Conservation (phyloP, 2,113 vertebrate genomes). For the Notothenia rossii region DNA sequence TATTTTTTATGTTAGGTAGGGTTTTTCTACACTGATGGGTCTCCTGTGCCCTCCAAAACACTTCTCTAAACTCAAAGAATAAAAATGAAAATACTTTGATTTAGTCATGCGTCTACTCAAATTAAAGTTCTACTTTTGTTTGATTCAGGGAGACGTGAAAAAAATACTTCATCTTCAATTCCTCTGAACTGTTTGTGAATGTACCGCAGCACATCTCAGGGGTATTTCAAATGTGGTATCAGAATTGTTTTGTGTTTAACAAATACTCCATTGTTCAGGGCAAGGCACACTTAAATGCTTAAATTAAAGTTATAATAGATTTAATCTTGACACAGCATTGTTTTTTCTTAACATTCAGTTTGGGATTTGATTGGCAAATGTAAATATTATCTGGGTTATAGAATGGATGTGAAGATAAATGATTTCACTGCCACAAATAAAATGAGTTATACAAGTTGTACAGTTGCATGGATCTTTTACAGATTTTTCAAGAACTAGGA, state of each 20-base stretch:
- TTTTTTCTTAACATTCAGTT: background rate
- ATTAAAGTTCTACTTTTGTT: background rate
- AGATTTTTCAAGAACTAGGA: background rate
- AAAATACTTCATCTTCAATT: background rate
- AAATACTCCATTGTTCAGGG: background rate
- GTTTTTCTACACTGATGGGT: constrained; percentile 12
- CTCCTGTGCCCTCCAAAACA: background rate
- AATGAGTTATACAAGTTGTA: background rate
- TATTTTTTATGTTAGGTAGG: background rate
- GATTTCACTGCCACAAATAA: background rate
- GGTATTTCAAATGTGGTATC: background rate
- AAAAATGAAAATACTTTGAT: background rate
- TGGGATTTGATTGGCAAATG: background rate
- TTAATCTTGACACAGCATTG: background rate
- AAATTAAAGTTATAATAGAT: constrained; percentile 3
- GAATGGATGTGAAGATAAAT: background rate
- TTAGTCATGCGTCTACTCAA: background rate
- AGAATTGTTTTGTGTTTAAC: background rate
- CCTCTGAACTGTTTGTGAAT: background rate
- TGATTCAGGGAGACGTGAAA: background rate
- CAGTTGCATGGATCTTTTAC: background rate
- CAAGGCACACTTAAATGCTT: background rate
- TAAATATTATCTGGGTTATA: background rate
- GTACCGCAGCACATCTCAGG: background rate
- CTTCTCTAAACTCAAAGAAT: background rate